These are phyloP conservation scores for Platygyra sinensis DNA, from an alignment of 64 coral and sea anemone genomes.

Conservation along the genomic window DNA sequence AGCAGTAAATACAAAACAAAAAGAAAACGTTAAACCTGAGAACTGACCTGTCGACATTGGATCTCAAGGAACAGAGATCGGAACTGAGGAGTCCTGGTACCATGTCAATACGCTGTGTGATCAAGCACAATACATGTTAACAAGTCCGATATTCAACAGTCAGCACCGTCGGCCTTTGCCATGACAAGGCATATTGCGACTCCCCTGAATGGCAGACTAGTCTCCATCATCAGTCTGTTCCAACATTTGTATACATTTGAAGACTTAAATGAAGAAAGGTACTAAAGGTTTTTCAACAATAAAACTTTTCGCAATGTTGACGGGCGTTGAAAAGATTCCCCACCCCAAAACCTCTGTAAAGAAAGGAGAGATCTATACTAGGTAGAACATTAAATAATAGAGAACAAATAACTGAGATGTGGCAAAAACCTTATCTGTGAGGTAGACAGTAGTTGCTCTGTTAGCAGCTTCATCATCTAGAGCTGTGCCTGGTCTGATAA, in stretches of 20 bases:
- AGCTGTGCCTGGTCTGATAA: constrained; percentile 89
- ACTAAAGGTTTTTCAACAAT: too few species aligned
- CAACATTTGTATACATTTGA: too few species aligned
- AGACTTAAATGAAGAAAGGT: too few species aligned
- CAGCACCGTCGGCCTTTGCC: background rate
- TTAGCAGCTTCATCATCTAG: constrained; percentile 89
- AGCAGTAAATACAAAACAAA: background rate
- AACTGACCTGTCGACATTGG: constrained; percentile 91
- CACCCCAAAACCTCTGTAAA: too few species aligned
- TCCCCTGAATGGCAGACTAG: too few species aligned
- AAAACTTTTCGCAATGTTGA: too few species aligned
- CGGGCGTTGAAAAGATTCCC: too few species aligned
- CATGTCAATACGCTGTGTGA: constrained; percentile 92
- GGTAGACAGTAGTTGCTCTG: constrained; percentile 95
- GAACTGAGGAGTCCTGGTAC: constrained; percentile 89
- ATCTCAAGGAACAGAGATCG: constrained; percentile 90
- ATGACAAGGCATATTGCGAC: background rate
- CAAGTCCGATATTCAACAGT: background rate
- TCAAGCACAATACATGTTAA: background rate
- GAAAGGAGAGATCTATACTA: too few species aligned
- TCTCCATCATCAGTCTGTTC: too few species aligned
- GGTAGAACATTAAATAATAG: too few species aligned
- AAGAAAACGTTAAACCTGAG: background rate
- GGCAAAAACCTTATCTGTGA: constrained; percentile 81
- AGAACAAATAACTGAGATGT: background rate